Evolutionary conservation across 2,888 invertebrate species (phyloP).

Genomic region (Cheilosia grossa): DNA sequence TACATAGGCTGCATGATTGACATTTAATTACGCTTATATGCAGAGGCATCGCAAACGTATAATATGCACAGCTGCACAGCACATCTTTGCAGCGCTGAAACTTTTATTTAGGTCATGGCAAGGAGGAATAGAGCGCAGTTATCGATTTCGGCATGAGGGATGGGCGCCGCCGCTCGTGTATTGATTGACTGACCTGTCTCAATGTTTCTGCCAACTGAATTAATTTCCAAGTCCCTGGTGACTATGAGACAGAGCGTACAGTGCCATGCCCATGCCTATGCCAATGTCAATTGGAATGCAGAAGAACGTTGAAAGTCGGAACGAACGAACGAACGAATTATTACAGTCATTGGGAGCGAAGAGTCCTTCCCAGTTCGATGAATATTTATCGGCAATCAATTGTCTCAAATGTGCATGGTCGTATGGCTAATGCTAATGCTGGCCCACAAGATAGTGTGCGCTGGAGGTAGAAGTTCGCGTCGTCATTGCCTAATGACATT

Average conservation of each 20-base stretch:
- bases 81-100: slow-evolving; percentile 37
- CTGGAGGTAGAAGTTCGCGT: slow-evolving; percentile 16
- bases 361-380: slow-evolving; percentile 44
- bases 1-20: slow-evolving; percentile 58
- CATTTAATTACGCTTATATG: slow-evolving; percentile 72
- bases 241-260: not conserved
- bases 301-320: slow-evolving; percentile 45
- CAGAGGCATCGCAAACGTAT: slow-evolving; percentile 14
- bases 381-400: slow-evolving; percentile 71
- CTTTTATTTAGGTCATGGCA: slow-evolving; percentile 70
- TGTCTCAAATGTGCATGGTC: slow-evolving; percentile 42
- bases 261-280: slow-evolving; percentile 32
- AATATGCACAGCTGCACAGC: slow-evolving; percentile 56
- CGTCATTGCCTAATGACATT: slow-evolving; percentile 60
- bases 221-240: slow-evolving; percentile 50
- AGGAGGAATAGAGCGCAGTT: slow-evolving; percentile 56
- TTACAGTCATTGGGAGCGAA: slow-evolving; percentile 49
- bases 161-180: slow-evolving; percentile 24
- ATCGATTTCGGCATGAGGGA: slow-evolving; percentile 47
- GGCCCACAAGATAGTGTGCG: slow-evolving; percentile 5
- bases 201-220: slow-evolving; percentile 67
- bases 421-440: slow-evolving; percentile 15
- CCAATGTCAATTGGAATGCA: slow-evolving; percentile 71
- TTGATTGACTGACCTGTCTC: slow-evolving; percentile 75
- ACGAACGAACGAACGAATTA: slow-evolving; percentile 57